Base-by-base conservation (phyloP, 2,888 invertebrate species). In the Subacronicta megacephala region DNA sequence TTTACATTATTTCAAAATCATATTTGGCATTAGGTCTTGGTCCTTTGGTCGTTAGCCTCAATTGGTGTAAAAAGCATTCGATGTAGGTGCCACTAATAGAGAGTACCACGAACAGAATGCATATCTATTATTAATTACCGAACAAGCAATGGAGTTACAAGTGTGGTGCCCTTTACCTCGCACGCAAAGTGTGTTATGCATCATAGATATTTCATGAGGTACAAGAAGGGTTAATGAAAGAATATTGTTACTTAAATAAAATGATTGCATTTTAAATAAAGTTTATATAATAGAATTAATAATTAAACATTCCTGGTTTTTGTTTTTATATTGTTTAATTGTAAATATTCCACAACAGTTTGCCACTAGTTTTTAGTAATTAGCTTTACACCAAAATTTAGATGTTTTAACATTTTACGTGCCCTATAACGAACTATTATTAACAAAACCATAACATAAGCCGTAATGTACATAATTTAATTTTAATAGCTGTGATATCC, bases 341-440 rank as follows among this genome's bases (percentile, higher is more conserved):
- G 77, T 80, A 74, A 72, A 71, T 65, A 63, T 82, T 74, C 52
- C 52, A 50, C 73, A 76, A 66, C 71, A 82, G 87, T 84, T 90
- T 93, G 92, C 93, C 93, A 93, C 88, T 93, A 93, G 91, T 75
- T 86, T 80, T 83, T n/a, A n/a, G 78, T 41, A 72, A 10, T 85
- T 93, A 93, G 93, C 93, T 92, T 90, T 92, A 92, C 90, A 92
- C 93, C 93, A 93, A 93, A 93, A 90, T 89, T 78, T 90, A 89
- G 90, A 82, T 81, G 72, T 80, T 83, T 82, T 83, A 84, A 77
- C 75, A 63, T 72, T 55, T 55, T 54, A 69, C 76, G 84, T 87
- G 83, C 83, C 86, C 85, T 85, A 82, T n/a, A 77, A 75, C 76
- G 72, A 76, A 62, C 72, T 75, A 70, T 66, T 70, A 73, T 75